Evolutionary conservation across 2,888 invertebrate species (phyloP), one percentile per base, ranked within the genome.

Genomic region (Tipula unca): DNA sequence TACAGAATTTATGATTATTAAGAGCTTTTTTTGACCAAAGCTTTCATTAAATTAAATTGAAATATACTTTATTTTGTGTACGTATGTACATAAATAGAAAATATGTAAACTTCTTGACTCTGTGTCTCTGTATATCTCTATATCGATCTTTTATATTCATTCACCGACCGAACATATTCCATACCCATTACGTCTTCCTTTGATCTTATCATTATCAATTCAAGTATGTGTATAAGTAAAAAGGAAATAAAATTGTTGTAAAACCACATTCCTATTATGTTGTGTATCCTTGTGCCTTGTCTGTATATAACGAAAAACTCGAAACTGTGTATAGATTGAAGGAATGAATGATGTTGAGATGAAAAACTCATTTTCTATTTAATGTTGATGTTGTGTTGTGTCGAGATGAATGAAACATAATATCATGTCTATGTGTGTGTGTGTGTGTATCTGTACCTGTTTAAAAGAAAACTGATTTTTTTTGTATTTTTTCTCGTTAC

Each of bases 401-500:
- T 25, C 3, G 29, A 5, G 29, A 83, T 69, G 69, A 83, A 35
- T 83, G 35, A 32, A 83, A 83, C 32, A 32, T 29, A 32, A 32
- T 83, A 83, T 83, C 35, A 35, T 83, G 32, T n/a, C 5, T 83
- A 35, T 32, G 29, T 6, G 17, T 69, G 17, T 17, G 0, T 35
- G n/a, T 69, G 20, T 13, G 20, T 17, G 32, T 48, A 82, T 69
- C 20, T 85, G 1, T 29, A 48, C 10, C n/a, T 48, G 0, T 48
- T 17, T 4, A 48, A 48, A 48, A 5, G 48, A 48, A 48, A 48
- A 25, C 29, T 0, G 82, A 29, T 29, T 29, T 82, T 29, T 82
- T 82, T 1, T 69, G 8, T 6, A 29, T 17, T 39, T 84, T 82
- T 29, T 84, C 25, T 93, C 92, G 88, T 89, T 93, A 89, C 92